These are phyloP conservation scores for Augochlora pura DNA, from an alignment of 1,140 invertebrate genomes.

Conservation along the genomic window DNA sequence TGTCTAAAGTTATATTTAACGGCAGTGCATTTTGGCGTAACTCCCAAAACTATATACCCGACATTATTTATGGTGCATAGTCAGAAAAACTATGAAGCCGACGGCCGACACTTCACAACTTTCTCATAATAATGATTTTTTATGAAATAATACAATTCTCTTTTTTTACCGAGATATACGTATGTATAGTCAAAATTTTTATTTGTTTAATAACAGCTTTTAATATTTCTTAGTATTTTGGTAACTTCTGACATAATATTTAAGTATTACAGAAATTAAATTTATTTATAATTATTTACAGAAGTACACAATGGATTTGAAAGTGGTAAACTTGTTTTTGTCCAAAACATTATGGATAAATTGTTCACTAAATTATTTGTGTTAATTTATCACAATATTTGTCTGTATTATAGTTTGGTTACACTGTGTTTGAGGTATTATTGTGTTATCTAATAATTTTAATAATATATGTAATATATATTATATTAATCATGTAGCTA, in stretches of 20 bases:
- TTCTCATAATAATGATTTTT: neutral
- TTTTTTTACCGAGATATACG: neutral
- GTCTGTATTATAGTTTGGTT: neutral
- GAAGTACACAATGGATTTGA: neutral
- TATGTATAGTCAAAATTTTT: neutral
- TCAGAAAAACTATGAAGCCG: conserved; percentile 7
- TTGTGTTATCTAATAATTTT: neutral
- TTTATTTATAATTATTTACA: neutral
- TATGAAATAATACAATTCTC: conserved; percentile 23
- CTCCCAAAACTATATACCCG: conserved; percentile 53
- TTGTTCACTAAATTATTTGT: neutral
- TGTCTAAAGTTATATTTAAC: conserved; percentile 69
- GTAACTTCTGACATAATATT: neutral
- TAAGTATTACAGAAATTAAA: neutral
- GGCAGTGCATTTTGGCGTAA: conserved; percentile 62
- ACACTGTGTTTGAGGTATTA: conserved; percentile 7
- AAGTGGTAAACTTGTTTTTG: no score
- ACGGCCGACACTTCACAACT: neutral
- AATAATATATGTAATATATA: neutral
- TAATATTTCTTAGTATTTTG: neutral
- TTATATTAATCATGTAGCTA: neutral
- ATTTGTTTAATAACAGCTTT: neutral
- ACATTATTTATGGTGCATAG: conserved; percentile 59
- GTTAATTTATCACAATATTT: neutral
- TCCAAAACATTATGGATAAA: neutral